Conservation (phyloP, 2,113 vertebrate species). For the Tamias sibiricus region DNA sequence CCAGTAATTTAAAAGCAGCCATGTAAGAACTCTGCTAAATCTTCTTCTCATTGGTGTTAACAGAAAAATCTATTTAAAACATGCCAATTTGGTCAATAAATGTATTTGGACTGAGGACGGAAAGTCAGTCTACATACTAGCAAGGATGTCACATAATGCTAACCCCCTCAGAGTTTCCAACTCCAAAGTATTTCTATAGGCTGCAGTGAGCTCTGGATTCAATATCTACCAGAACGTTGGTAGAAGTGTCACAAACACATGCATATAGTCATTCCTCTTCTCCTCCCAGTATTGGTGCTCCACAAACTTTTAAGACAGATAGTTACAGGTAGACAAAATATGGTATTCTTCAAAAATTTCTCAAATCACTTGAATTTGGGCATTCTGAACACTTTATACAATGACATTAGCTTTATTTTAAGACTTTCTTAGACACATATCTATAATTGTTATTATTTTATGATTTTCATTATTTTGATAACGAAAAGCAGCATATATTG, state of each 20-base stretch:
- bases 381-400: constrained; percentile 93
- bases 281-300: constrained; percentile 91
- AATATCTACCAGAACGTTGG: constrained; percentile 94
- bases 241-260: constrained; percentile 92
- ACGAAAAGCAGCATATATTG: background rate
- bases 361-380: constrained; percentile 92
- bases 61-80: constrained; percentile 91
- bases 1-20: constrained; percentile 91
- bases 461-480: background rate
- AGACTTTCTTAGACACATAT: constrained; percentile 90
- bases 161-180: constrained; percentile 93
- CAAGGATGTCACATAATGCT: constrained; percentile 91
- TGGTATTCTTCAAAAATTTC: constrained; percentile 94
- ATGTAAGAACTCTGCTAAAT: constrained; percentile 93
- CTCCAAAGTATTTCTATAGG: constrained; percentile 89
- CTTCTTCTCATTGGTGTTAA: constrained; percentile 92
- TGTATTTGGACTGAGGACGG: constrained; percentile 89
- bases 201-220: constrained; percentile 91
- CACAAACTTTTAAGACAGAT: constrained; percentile 94
- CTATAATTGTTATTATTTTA: background rate
- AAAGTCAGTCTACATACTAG: constrained; percentile 93
- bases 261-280: constrained; percentile 90
- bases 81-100: constrained; percentile 92
- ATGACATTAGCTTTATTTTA: constrained; percentile 94
- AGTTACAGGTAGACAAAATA: constrained; percentile 95